Percentiles rank a stretch among this genome's conserved stretches.
Conservation (phyloP, 2,113 vertebrate genomes). For the Eulemur macaco region DNA sequence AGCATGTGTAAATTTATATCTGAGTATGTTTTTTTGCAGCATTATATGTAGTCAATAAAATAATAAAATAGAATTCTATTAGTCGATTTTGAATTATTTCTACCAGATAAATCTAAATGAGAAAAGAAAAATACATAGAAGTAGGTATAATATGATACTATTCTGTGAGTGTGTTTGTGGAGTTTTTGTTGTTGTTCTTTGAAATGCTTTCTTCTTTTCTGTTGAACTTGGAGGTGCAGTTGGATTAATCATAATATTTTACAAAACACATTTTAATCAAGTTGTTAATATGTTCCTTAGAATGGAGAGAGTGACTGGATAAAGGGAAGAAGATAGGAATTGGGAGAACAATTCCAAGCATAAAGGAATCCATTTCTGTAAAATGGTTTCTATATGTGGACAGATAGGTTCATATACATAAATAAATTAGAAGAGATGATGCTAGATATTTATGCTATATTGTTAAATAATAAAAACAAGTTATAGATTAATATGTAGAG, state of each 20-base stretch:
- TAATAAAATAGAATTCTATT: neutral
- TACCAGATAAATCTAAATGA: neutral
- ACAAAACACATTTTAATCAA: neutral
- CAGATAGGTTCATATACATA: neutral
- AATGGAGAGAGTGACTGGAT: no score
- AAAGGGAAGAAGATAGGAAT: neutral
- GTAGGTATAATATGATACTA: neutral
- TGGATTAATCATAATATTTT: neutral
- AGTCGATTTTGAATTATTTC: neutral
- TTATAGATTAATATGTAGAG: neutral
- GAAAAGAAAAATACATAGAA: neutral
- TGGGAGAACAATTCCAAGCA: neutral
- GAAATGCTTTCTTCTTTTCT: neutral
- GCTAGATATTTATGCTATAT: neutral
- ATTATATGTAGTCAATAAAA: neutral
- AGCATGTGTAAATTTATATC: neutral
- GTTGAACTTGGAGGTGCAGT: neutral
- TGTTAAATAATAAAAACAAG: neutral
- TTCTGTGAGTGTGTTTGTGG: neutral
- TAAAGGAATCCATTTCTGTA: neutral
- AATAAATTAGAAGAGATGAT: neutral
- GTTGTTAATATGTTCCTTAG: neutral
- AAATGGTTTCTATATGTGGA: neutral
- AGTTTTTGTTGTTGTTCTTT: neutral
- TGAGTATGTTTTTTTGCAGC: neutral